These are phyloP conservation scores for Ovibos moschatus DNA, from an alignment of 2,113 vertebrate genomes.

Conservation along the genomic window DNA sequence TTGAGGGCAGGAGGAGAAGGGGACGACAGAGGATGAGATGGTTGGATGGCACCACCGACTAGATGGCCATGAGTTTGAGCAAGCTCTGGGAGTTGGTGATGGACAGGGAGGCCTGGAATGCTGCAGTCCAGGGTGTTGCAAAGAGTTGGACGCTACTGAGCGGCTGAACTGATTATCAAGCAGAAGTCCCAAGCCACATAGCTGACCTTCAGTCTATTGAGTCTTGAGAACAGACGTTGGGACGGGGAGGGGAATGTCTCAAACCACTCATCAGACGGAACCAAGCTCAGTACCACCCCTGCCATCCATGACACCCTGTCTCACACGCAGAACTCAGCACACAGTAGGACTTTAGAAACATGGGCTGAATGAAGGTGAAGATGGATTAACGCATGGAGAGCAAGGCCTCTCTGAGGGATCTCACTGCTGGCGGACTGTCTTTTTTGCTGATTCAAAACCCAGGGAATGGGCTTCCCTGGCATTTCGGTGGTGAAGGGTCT, in stretches of 20 bases:
- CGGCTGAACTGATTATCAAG: neutral
- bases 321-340: neutral
- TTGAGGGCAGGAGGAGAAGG: neutral
- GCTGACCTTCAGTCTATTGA: neutral
- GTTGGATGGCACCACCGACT: neutral
- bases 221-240: neutral
- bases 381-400: rapidly evolving
- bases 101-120: neutral
- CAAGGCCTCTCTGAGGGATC: neutral
- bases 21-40: neutral
- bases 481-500: neutral
- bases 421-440: neutral
- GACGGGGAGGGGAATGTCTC: too few relatives aligned
- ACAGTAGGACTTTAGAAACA: neutral
- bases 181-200: neutral
- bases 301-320: neutral
- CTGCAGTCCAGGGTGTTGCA: neutral
- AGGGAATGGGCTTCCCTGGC: neutral
- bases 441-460: neutral
- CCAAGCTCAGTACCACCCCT: neutral
- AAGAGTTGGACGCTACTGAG: neutral
- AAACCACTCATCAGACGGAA: neutral
- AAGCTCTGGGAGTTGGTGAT: neutral
- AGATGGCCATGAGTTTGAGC: neutral
- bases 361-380: neutral